These are phyloP conservation scores for Sthenelais limicola DNA, from an alignment of 2,888 invertebrate species.

Conservation along the genomic window DNA sequence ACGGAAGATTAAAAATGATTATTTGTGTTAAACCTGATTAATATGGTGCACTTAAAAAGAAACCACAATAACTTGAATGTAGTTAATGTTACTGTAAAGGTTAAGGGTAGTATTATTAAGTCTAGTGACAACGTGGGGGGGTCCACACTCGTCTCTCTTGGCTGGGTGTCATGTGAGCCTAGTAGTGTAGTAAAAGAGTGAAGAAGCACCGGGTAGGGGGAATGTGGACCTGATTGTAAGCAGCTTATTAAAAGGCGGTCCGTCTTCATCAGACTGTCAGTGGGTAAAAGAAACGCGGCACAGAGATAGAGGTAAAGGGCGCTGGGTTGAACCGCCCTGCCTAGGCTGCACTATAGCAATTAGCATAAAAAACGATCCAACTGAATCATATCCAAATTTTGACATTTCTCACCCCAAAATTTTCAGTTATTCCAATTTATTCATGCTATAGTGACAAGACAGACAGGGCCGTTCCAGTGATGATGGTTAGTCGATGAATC, in stretches of 20 bases:
- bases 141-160: slow-evolving; percentile 22
- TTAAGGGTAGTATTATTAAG: too few species aligned
- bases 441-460: too few species aligned
- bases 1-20: too few species aligned
- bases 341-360: too few species aligned
- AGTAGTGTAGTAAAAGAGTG: slow-evolving; percentile 28
- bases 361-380: too few species aligned
- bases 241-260: slow-evolving; percentile 16
- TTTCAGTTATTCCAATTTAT: too few species aligned
- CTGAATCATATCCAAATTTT: too few species aligned
- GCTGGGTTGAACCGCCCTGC: neutral
- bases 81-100: slow-evolving; percentile 21
- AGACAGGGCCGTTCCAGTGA: too few species aligned
- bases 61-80: too few species aligned
- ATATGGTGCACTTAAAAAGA: slow-evolving; percentile 26
- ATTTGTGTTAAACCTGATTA: slow-evolving; percentile 16
- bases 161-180: slow-evolving; percentile 23
- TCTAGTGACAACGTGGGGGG: slow-evolving; percentile 30
- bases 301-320: slow-evolving; percentile 23
- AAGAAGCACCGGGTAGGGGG: slow-evolving; percentile 25
- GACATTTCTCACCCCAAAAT: too few species aligned
- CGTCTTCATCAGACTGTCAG: neutral
- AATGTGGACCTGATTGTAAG: slow-evolving; percentile 7
- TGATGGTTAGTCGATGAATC: slow-evolving; percentile 48
- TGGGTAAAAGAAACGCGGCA: slow-evolving; percentile 27